Percentiles rank a stretch among this genome's conserved stretches.
phyloP scores from a whole-genome alignment of 2,797 vertebrate genomes.

The Acanthis flammea region DNA sequence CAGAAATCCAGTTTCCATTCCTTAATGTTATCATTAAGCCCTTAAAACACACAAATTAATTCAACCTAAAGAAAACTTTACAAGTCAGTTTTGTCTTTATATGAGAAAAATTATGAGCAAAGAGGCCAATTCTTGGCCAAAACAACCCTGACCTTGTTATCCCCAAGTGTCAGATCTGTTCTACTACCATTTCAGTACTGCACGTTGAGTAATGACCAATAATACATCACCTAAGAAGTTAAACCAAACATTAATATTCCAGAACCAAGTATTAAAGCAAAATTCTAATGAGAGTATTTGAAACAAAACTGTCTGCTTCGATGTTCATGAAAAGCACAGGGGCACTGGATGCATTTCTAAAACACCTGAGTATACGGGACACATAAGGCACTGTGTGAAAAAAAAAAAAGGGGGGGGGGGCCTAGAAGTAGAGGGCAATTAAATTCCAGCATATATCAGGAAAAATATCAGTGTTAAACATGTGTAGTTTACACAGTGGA shows the following conservation, averaged over 20 bases:
- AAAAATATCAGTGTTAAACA: neutral
- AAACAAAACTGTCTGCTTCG: neutral
- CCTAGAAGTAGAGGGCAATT: neutral
- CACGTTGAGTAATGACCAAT: neutral
- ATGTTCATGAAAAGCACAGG: fast-evolving
- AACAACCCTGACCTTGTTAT: neutral
- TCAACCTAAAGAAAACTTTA: neutral
- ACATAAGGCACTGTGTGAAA: neutral
- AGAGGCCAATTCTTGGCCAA: neutral
- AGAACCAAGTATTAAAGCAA: neutral
- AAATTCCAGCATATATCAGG: neutral
- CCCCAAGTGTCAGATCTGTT: neutral
- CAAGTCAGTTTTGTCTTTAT: neutral
- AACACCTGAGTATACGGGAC: neutral
- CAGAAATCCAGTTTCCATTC: neutral
- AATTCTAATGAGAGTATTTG: neutral
- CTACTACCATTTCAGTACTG: neutral
- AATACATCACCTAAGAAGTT: neutral
- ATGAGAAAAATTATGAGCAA: neutral
- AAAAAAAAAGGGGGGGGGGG: no score
- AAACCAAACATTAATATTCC: neutral
- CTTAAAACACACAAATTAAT: neutral
- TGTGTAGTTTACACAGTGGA: neutral
- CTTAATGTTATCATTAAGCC: neutral
- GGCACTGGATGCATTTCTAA: neutral